Percentiles rank a stretch among this genome's conserved stretches.
phyloP scores from a whole-genome alignment of 1,140 invertebrate genomes.

The Chironomus striatipennis region DNA sequence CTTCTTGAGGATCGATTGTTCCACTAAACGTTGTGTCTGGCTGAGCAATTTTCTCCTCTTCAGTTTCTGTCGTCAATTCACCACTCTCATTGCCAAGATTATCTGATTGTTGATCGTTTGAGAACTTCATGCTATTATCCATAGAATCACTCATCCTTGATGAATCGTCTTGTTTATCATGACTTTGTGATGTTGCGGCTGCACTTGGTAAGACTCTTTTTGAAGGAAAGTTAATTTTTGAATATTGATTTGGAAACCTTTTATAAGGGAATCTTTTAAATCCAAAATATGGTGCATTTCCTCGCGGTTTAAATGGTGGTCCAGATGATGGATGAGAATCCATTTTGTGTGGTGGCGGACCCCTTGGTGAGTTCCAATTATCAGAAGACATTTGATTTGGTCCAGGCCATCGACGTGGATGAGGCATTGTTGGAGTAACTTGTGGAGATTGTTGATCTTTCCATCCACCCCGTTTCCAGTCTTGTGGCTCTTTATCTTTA shows the following conservation, averaged over 20 bases:
- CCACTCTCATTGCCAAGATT: neutral
- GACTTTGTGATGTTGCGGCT: neutral
- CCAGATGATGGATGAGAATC: neutral
- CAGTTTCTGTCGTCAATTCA: neutral
- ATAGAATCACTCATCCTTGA: too few species aligned
- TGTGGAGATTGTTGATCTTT: neutral
- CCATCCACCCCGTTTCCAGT: neutral
- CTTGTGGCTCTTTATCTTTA: conserved; percentile 10
- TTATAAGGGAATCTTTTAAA: neutral
- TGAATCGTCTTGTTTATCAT: too few species aligned
- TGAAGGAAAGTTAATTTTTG: conserved; percentile 2
- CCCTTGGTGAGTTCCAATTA: neutral
- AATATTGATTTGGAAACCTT: conserved; percentile 5
- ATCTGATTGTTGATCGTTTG: neutral
- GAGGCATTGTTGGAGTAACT: neutral
- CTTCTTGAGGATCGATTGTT: neutral
- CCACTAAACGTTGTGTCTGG: conserved; percentile 5
- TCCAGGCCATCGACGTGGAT: neutral
- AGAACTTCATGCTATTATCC: neutral
- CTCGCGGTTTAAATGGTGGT: neutral
- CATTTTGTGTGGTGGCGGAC: neutral
- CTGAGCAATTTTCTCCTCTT: neutral
- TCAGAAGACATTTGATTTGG: neutral
- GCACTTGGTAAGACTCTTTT: neutral
- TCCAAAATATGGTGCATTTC: neutral